Conservation (phyloP, 2,113 vertebrate genomes). For the Saimiri boliviensis region DNA sequence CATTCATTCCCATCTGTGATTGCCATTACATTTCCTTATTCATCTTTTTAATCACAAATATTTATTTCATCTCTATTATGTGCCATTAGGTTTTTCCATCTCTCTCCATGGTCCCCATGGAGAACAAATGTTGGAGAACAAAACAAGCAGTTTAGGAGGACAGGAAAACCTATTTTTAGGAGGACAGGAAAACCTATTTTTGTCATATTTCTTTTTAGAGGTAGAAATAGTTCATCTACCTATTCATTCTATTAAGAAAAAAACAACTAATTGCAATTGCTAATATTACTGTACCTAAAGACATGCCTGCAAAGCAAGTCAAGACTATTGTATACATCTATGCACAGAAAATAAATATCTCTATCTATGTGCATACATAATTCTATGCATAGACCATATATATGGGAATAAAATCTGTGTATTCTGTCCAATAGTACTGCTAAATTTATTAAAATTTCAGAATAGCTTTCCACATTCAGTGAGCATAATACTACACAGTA, state of each 20-base stretch:
- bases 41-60: slow-evolving; percentile 2
- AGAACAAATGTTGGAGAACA: neutral
- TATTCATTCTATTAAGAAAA: neutral
- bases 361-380: neutral
- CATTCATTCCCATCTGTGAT: neutral
- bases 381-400: neutral
- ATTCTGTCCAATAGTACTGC: neutral
- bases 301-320: neutral
- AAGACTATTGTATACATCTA: neutral
- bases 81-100: neutral
- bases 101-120: neutral
- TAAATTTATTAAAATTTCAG: neutral
- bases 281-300: neutral
- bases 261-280: neutral
- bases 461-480: neutral
- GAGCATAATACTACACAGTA: neutral
- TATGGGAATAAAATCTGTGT: neutral
- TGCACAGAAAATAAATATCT: neutral
- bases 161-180: neutral
- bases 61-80: neutral
- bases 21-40: neutral
- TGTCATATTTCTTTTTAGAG: neutral
- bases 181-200: neutral
- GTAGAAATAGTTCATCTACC: neutral
- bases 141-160: neutral